These are phyloP conservation scores for Sakesphorus luctuosus DNA, from an alignment of 2,113 vertebrate species.

Conservation along the genomic window DNA sequence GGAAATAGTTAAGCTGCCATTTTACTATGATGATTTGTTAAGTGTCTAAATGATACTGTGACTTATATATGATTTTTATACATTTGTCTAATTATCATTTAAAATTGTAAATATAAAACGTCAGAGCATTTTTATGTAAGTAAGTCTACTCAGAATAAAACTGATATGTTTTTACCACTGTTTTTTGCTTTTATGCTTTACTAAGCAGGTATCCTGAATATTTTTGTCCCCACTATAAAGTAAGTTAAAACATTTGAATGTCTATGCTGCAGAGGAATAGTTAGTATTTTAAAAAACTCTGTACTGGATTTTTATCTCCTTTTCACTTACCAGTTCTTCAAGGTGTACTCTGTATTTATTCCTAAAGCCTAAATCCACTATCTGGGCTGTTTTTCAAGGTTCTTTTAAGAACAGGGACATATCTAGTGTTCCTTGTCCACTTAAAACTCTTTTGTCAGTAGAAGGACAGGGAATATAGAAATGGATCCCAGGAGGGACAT, in stretches of 20 bases:
- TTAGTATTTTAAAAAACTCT: neutral
- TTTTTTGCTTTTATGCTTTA: neutral
- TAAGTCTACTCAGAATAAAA: neutral
- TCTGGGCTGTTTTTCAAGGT: neutral
- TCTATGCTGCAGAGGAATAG: neutral
- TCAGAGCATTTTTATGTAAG: neutral
- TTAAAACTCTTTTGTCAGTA: slow-evolving; percentile 39
- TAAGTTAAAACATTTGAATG: neutral
- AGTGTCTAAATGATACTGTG: neutral
- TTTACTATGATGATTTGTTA: neutral
- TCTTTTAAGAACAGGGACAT: neutral
- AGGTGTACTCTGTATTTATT: neutral
- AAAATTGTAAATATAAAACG: neutral
- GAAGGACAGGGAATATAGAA: slow-evolving; percentile 24
- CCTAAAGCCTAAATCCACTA: neutral
- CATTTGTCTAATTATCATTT: neutral
- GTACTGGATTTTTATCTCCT: neutral
- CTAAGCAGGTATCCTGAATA: neutral
- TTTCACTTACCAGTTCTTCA: neutral
- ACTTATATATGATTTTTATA: neutral
- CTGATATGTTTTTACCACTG: neutral
- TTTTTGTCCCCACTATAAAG: neutral
- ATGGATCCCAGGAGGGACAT: slow-evolving; percentile 32
- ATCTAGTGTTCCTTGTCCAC: slow-evolving; percentile 23
- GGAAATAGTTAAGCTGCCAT: neutral